Percentiles rank a stretch among this genome's conserved stretches.
Conservation (phyloP, 1,140 invertebrate species). For the Pemphigus obesinymphae region DNA sequence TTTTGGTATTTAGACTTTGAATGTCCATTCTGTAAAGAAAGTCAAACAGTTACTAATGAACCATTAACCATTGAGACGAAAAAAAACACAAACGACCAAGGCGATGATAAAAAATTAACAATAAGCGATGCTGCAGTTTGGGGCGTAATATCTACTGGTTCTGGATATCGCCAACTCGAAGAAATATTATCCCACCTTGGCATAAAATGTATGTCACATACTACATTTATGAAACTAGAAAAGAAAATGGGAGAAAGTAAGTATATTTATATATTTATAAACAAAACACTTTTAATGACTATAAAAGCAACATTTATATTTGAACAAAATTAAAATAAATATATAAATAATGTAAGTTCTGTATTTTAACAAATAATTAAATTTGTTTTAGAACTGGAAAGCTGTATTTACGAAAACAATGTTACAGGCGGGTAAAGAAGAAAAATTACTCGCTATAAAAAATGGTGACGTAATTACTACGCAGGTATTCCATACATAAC, state of each 20-base stretch:
- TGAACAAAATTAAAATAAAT: too few species aligned
- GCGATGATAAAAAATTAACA: background rate
- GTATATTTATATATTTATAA: too few species aligned
- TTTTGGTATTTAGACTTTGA: too few species aligned
- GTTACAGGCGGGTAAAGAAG: slow-evolving; percentile 27
- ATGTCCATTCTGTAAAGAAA: too few species aligned
- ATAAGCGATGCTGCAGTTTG: background rate
- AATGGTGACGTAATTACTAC: slow-evolving; percentile 26
- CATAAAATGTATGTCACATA: background rate
- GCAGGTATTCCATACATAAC: slow-evolving; percentile 10
- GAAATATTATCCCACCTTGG: background rate
- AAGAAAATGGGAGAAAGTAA: background rate
- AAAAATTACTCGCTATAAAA: slow-evolving; percentile 25
- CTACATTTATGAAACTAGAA: background rate
- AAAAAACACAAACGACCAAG: too few species aligned
- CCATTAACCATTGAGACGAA: too few species aligned
- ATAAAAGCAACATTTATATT: too few species aligned
- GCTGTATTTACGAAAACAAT: background rate
- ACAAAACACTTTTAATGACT: too few species aligned
- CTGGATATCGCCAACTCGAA: background rate
- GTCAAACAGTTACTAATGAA: too few species aligned
- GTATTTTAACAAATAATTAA: too few species aligned
- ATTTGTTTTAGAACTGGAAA: background rate
- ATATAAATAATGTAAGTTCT: too few species aligned
- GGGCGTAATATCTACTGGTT: background rate